Base-by-base conservation (phyloP, 2,888 invertebrate species). In the Chloromyia formosa region DNA sequence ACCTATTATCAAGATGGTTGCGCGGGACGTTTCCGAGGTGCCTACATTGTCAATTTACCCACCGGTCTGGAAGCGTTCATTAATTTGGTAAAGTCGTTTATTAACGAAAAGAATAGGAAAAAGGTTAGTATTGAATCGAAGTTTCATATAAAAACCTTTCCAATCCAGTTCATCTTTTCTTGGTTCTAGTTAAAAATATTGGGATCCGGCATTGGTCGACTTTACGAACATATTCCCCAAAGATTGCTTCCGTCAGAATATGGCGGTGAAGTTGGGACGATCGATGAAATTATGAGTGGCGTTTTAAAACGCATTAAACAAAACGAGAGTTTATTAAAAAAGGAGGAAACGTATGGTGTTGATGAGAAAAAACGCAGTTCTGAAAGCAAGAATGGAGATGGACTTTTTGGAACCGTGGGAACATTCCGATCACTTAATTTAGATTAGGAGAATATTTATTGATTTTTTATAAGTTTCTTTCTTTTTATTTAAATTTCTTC, bases 221-320 rank as follows among this genome's bases (percentile, higher is more conserved):
- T 90, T 76, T 88, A 88, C 79, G 84, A 88, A 78, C 79, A 85
- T 73, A 83, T 90, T 42, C 89, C 90, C 0, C 86, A 87, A 80
- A 84, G 86, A 9, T 82, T 88, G 60, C 81, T 90, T 54, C 90
- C 90, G 0, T 83, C 81, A 3, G 90, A 91, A 80, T 90, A 90
- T 78, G 90, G 90, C 16, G 90, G 90, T 1, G 84, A 86, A 20
- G 88, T 85, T 23, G 89, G 88, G 1, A 84, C 87, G 3, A 79
- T 88, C 7, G 73, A 74, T 16, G 69, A 69, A 45, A 73, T 77
- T 20, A 64, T 68, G 3, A 54, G 71, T 18, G 35, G 66, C 42
- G 75, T 75, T 76, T 72, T 75, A 58, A 71, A 76, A 60, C 60
- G 40, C 22, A 23, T 78, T 12, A 49, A 73, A 20, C 62, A 66